Evolutionary conservation across 2,797 vertebrate species (phyloP), one percentile per base, ranked within the genome.

Genomic region (Momotus momota): DNA sequence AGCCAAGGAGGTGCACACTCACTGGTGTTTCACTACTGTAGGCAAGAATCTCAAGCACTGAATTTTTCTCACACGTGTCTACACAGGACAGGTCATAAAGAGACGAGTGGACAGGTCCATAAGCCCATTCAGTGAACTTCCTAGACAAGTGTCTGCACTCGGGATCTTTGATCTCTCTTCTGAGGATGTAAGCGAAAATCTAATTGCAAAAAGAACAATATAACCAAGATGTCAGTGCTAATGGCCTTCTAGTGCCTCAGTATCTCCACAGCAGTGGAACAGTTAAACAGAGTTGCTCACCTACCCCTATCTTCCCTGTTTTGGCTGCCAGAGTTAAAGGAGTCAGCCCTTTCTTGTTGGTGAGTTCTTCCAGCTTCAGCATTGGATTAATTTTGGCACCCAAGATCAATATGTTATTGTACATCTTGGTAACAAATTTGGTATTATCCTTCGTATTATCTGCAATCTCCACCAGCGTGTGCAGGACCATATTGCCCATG

Each of bases 121-220:
- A 99, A 40, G 98, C 99, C 99, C 99, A 99, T 97, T 99, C 99
- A 0, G 99, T 99, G 97, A 99, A 99, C 97, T 99, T 99, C 67
- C 99, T 98, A 25, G 99, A 99, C 95, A 99, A 97, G 89, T 99
- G 99, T 81, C 98, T 98, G 82, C 97, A 98, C 86, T 98, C 96
- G 0, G 97, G 96, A 25, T 99, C 98, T 5, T 98, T 98, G 90
- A 99, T 99, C 97, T 99, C 99, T 65, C 99, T 98, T 93, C 98
- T 98, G 69, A 99, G 98, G 86, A 99, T 99, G 97, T 99, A 99
- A 51, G 98, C 97, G 81, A 99, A 99, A 86, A 99, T 95, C 99
- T 99, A 89, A 69, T 93, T 75, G 60, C 29, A 64, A 70, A 43
- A 85, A 88, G 73, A 83, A 81, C 33, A 89, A 90, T 7, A 96